phyloP scores from a whole-genome alignment of 2,113 vertebrate species.

The Acanthisitta chloris region DNA sequence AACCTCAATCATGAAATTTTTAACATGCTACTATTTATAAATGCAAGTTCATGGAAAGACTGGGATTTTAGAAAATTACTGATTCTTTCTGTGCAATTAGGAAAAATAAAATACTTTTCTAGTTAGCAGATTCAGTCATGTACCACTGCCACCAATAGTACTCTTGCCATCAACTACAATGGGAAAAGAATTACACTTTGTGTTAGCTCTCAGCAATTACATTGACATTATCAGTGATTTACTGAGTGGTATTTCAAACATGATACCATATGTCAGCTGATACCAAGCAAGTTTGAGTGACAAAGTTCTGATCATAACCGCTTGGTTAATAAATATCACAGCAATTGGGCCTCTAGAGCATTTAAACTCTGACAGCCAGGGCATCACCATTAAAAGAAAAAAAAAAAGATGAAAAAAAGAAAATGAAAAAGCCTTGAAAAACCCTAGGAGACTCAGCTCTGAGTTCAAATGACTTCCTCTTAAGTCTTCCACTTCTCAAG shows the following conservation, averaged over 20 bases:
- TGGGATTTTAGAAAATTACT: neutral
- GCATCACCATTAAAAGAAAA: neutral
- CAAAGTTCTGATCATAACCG: slow-evolving; percentile 48
- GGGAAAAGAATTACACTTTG: slow-evolving; percentile 38
- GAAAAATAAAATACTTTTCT: neutral
- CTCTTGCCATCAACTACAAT: neutral
- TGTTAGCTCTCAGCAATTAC: slow-evolving; percentile 53
- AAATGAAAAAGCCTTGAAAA: neutral
- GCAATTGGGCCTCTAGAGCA: neutral
- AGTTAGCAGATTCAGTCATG: neutral
- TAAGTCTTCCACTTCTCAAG: neutral
- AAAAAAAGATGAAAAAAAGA: neutral
- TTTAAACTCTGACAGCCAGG: slow-evolving; percentile 10
- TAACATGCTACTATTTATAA: neutral
- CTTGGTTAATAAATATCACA: slow-evolving; percentile 54
- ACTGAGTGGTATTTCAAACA: slow-evolving; percentile 54
- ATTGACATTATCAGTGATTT: slow-evolving; percentile 62
- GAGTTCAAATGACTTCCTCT: slow-evolving; percentile 9
- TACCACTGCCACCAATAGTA: neutral
- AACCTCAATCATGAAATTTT: neutral
- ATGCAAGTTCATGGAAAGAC: neutral
- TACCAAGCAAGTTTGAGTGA: slow-evolving; percentile 35
- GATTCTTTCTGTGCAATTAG: neutral
- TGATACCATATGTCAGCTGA: slow-evolving; percentile 41
- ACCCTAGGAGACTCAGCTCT: neutral